Base-by-base conservation (phyloP, 2,888 invertebrate genomes). In the Asteroscopus sphinx region DNA sequence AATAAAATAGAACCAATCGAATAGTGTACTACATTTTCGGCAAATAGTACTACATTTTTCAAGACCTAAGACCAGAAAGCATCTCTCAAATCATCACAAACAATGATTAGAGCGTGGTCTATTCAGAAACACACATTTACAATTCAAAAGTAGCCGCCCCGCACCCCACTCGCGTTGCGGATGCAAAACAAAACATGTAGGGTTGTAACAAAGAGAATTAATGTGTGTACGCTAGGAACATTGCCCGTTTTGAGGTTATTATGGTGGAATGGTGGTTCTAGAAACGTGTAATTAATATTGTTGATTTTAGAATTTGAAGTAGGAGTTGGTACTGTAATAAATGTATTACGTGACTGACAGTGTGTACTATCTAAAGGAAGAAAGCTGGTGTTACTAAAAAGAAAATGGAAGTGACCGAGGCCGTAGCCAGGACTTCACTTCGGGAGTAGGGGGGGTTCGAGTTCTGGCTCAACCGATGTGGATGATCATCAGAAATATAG, bases 121-220 rank as follows among this genome's bases (percentile, higher is more conserved):
- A 72, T 63, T 61, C 68, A 71, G 64, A 60, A 69, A 46, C 77
- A 60, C 40, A 53, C 66, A 77, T 77, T 76, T 74, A 74, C 76
- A 76, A 76, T 76, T 77, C 77, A 74, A 77, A 71, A 74, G 63
- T 69, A 68, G 41, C 53, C 17, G 16, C 42, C 33, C 25, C 37
- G 36, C 28, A 28, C 33, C 28, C 5, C 4, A 7, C 41, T 57
- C 6, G 26, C 48, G 37, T 33, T 54, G 37, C 32, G 48, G 41
- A 68, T 56, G 64, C 64, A 48, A 76, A 72, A 72, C 68, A 72
- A 72, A 55, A 62, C 64, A 49, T n/a, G 26, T 16, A 73, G 76
- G 73, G 73, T 11, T 76, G 55, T n/a, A 16, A 52, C 47, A 52
- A 56, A 57, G 47, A 13, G 57, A 64, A 70, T 65, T 53, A 68